Conservation (phyloP, 2,113 vertebrate genomes). For the Ptyas mucosa region DNA sequence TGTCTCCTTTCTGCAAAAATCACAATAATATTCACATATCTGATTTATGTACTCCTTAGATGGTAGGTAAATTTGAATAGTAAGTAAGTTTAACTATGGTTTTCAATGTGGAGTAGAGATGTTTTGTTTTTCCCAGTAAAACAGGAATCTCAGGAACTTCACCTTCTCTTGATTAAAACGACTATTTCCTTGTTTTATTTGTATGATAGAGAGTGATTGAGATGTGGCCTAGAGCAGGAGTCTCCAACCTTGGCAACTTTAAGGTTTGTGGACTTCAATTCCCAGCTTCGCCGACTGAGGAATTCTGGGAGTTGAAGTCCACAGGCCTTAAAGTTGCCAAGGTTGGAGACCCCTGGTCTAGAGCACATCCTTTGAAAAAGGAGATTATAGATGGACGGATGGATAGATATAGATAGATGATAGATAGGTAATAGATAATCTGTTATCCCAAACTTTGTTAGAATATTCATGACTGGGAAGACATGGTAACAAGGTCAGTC, state of each 20-base stretch:
- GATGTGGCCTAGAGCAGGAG: not conserved
- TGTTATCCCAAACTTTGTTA: no score
- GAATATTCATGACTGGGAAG: no score
- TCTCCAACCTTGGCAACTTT: no score
- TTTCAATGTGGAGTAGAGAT: not conserved
- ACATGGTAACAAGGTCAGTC: no score
- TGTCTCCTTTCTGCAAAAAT: not conserved
- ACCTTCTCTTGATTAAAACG: not conserved
- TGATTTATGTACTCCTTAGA: not conserved
- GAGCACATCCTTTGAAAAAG: not conserved
- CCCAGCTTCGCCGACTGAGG: no score
- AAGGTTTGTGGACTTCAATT: no score
- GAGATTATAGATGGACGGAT: not conserved
- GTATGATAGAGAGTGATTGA: not conserved
- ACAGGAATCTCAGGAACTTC: not conserved
- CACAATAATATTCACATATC: not conserved
- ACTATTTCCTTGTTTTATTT: not conserved
- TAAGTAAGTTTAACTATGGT: not conserved
- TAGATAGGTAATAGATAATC: no score
- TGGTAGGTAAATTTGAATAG: not conserved
- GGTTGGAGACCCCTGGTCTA: not conserved
- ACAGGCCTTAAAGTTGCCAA: no score
- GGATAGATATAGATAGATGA: no score
- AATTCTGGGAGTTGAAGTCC: no score
- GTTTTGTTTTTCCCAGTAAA: not conserved